phyloP scores from a whole-genome alignment of 1,140 invertebrate species.

The honey bee (Apis mellifera) region DNA sequence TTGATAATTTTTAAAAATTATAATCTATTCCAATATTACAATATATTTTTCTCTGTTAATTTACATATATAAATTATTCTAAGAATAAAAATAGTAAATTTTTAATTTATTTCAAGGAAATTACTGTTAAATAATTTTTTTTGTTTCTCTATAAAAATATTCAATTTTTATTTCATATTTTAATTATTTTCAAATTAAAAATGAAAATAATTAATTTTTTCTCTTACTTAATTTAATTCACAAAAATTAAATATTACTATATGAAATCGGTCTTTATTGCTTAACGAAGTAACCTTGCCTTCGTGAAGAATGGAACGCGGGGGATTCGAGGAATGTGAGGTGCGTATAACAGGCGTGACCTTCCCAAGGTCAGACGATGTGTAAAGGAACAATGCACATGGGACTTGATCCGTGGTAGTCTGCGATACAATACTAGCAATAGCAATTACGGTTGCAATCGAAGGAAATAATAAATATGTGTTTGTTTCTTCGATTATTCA shows the following conservation, averaged over 20 bases:
- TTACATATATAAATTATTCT: too few relatives aligned
- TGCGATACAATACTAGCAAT: conserved; percentile 28
- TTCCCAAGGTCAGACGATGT: conserved; percentile 73
- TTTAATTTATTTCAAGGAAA: background rate
- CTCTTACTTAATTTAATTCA: background rate
- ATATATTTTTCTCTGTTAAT: too few relatives aligned
- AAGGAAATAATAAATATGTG: background rate
- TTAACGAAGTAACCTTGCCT: conserved; percentile 33
- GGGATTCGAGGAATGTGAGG: conserved; percentile 56
- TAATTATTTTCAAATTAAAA: background rate
- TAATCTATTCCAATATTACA: too few relatives aligned
- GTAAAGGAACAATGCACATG: conserved; percentile 71
- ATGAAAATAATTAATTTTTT: background rate
- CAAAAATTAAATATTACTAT: background rate
- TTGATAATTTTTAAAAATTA: background rate
- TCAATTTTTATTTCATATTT: background rate
- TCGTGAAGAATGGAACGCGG: conserved; percentile 44
- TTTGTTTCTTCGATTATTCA: background rate
- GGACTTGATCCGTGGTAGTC: conserved; percentile 35
- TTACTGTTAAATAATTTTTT: background rate
- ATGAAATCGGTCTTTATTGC: conserved; percentile 29
- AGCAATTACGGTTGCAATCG: conserved; percentile 26
- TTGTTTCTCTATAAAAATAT: background rate
- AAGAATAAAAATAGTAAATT: background rate
- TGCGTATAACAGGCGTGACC: conserved; percentile 70